Conservation (phyloP, 2,113 vertebrate genomes). For the Neoarius graeffei region DNA sequence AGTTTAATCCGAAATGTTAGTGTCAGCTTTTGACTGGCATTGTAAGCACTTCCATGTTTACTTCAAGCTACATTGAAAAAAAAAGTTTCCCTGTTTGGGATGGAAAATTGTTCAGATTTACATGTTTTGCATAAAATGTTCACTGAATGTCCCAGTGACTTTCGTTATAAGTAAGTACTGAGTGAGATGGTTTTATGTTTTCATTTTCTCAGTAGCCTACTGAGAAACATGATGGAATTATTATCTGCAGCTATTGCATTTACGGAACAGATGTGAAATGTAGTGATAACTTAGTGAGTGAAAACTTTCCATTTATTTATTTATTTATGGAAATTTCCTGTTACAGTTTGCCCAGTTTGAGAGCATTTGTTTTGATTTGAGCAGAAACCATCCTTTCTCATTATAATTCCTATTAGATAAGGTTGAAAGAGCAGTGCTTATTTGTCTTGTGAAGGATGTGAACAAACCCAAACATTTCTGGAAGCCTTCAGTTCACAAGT, state of each 20-base stretch:
- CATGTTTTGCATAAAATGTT: slow-evolving; percentile 6
- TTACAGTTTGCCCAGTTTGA: neutral
- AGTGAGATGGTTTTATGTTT: neutral
- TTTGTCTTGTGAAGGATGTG: neutral
- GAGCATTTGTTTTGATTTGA: neutral
- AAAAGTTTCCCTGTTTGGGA: neutral
- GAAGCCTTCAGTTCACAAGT: neutral
- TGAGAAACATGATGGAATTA: neutral
- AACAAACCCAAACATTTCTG: neutral
- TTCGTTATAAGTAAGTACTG: neutral
- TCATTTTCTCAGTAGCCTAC: neutral
- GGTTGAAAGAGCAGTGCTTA: neutral
- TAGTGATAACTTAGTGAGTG: neutral
- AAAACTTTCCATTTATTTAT: neutral
- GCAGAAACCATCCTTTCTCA: neutral
- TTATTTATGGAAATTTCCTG: neutral
- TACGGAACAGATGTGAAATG: neutral
- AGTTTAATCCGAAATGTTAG: neutral
- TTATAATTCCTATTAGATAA: neutral
- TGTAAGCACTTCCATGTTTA: neutral
- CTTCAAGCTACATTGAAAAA: neutral
- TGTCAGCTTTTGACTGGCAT: neutral
- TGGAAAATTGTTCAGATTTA: neutral
- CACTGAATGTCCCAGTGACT: neutral
- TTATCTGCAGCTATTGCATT: neutral